phyloP scores from a whole-genome alignment of 2,113 vertebrate species.

The Aptenodytes patagonicus region DNA sequence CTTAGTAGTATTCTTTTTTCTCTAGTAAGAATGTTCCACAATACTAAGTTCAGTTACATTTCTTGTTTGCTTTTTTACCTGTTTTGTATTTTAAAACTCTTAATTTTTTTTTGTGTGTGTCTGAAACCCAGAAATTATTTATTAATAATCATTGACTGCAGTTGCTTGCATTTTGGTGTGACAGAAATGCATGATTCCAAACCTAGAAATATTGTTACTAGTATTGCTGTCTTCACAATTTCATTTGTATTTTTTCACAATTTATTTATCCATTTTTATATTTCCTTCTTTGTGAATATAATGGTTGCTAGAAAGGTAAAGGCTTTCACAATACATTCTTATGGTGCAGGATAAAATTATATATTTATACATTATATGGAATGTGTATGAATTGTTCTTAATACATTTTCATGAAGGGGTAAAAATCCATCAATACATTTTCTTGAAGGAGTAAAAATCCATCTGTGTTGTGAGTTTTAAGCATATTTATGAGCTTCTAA shows the following conservation, averaged over 20 bases:
- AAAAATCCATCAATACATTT: neutral
- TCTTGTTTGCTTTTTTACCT: neutral
- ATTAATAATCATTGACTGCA: neutral
- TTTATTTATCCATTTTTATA: neutral
- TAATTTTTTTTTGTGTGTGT: neutral
- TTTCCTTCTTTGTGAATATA: neutral
- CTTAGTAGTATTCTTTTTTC: neutral
- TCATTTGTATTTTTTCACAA: neutral
- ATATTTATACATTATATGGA: neutral
- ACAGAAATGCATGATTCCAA: neutral
- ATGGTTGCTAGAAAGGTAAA: neutral
- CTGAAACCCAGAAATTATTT: neutral
- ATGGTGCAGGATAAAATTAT: neutral
- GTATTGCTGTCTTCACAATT: neutral
- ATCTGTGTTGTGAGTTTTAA: neutral
- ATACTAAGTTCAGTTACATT: neutral
- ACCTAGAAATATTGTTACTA: neutral
- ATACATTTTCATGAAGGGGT: neutral
- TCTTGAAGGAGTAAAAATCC: neutral
- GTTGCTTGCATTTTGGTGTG: neutral
- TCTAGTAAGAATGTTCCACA: neutral
- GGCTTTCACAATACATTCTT: neutral
- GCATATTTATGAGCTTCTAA: neutral
- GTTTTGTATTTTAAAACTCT: neutral
- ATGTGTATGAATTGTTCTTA: neutral